phyloP scores from a whole-genome alignment of 2,888 invertebrate species.

The Lithophane ornitopus region DNA sequence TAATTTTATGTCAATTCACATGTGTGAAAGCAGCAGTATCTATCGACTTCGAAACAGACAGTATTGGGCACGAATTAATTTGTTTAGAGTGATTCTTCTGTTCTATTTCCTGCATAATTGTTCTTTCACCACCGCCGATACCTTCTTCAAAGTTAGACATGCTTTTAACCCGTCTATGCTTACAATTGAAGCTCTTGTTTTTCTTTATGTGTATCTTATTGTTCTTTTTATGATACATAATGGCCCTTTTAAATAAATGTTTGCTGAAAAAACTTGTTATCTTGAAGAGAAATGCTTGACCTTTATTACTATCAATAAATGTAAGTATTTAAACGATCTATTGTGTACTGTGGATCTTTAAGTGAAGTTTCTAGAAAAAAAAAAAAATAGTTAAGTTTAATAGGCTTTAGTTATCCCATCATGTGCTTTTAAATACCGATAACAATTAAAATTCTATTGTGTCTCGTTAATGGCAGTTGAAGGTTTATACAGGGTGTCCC shows the following conservation, averaged over 20 bases:
- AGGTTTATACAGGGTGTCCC: too few relatives aligned
- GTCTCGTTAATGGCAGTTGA: too few relatives aligned
- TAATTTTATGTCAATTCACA: background rate
- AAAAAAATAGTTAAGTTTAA: background rate
- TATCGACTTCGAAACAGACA: background rate
- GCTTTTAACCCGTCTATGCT: slow-evolving; percentile 34
- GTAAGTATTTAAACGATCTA: background rate
- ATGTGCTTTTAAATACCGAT: too few relatives aligned
- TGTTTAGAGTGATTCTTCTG: slow-evolving; percentile 6
- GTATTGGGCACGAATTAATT: background rate
- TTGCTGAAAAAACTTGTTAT: background rate
- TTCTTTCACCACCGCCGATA: slow-evolving; percentile 12
- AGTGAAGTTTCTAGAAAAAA: background rate
- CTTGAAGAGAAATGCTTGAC: background rate
- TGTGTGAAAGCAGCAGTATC: background rate
- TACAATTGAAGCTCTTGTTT: slow-evolving; percentile 4
- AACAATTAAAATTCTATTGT: too few relatives aligned
- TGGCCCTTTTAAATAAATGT: background rate
- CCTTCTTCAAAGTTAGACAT: slow-evolving; percentile 31
- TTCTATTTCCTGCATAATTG: background rate
- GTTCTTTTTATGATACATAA: background rate
- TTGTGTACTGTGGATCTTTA: background rate
- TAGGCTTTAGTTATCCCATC: background rate
- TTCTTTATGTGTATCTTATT: background rate
- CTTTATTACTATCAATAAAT: background rate